Evolutionary conservation across 2,888 invertebrate species (phyloP), one percentile per base, ranked within the genome.

Genomic region (Unio delphinus): DNA sequence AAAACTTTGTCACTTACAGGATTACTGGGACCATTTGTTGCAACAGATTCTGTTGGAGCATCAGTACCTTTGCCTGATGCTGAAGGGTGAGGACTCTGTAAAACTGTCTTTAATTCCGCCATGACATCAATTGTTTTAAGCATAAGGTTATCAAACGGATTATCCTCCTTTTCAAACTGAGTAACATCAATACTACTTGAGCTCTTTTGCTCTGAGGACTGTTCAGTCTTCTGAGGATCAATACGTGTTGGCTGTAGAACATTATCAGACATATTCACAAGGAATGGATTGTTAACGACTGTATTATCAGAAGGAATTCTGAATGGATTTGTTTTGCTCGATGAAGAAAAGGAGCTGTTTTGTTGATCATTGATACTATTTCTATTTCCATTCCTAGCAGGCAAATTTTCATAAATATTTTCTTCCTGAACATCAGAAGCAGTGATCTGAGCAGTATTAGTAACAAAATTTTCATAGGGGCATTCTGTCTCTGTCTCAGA

Each of bases 71-170:
- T 56, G 20, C 30, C 57, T 30, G 58, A 57, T 11, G 54, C 26
- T 30, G 66, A 65, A 18, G 62, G 67, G 17, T 67, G 69, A 30
- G 75, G 55, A 64, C 66, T 71, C n/a, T 69, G 61, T 60, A 77
- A 64, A 55, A 87, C 76, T 65, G 75, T 81, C 56, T 84, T 85
- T 30, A 87, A 64, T 67, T 86, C 87, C 61, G 84, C 85, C 75
- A 85, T 76, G 60, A 83, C 87, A 77, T 87, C 80, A 26, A 87
- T 78, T 26, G 83, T 83, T 69, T 85, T 82, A 57, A 83, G 73
- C 67, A 85, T 86, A 64, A 87, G 67, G 66, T 80, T 82, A 68
- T 87, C 83, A 77, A 87, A 87, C 8, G 86, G 85, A 74, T 87
- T 83, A 68, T 83, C 83, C 64, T 80, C 86, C 60, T 80, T 78